Conservation (phyloP, 35 echinoderm and acorn worm species). For the Diadema setosum region DNA sequence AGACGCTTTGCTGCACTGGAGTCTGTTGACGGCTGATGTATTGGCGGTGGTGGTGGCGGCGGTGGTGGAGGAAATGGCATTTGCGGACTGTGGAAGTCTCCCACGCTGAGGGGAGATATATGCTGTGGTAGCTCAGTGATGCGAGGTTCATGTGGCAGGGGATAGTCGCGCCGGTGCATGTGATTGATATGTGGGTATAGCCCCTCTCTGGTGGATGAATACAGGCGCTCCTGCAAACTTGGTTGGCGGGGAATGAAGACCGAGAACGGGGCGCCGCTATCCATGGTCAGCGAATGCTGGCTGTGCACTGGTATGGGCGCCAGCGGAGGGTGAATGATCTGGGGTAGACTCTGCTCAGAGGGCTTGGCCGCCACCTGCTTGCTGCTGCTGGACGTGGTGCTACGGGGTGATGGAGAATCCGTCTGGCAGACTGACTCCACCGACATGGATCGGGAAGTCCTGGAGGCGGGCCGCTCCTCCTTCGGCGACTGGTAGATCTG, state of each 20-base stretch:
- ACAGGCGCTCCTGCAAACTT: not conserved
- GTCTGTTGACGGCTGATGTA: constrained; percentile 3
- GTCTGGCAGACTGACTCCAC: constrained; percentile 10
- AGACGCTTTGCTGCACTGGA: constrained; percentile 51
- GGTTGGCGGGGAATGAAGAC: constrained; percentile 2
- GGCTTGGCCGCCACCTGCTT: not conserved
- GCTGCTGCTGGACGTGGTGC: constrained; percentile 15
- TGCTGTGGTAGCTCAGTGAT: not conserved
- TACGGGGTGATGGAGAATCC: constrained; percentile 30
- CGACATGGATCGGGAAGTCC: constrained; percentile 21
- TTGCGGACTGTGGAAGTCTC: not conserved
- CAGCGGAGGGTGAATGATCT: constrained; percentile 11
- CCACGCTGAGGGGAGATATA: not conserved
- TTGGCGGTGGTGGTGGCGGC: not conserved
- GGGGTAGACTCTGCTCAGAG: not conserved
- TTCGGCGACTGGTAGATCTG: constrained; percentile 79
- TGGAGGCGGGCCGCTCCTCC: constrained; percentile 17
- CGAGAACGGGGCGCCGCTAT: not conserved
- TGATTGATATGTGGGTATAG: not conserved
- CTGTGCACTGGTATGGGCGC: constrained; percentile 27
- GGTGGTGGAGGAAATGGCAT: not conserved
- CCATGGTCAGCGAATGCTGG: not conserved
- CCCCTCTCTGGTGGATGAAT: not conserved
- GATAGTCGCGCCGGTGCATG: constrained; percentile 6
- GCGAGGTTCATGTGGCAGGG: not conserved